Evolutionary conservation across 53 echinoderm and acorn worm genomes (phyloP).

Genomic region (Zoroaster sp.): DNA sequence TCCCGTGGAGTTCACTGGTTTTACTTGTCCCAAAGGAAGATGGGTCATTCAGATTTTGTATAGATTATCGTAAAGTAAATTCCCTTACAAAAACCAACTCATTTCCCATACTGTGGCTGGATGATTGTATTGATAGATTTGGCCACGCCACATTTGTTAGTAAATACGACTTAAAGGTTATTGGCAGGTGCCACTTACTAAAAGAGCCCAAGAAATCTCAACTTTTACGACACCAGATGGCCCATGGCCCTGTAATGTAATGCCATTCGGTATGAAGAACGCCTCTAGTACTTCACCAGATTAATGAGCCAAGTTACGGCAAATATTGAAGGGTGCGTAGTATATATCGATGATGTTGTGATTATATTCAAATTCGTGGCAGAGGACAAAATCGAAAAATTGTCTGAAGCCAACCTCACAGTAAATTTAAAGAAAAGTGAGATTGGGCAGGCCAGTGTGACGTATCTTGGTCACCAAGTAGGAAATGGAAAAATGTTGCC

Average conservation of each 20-base stretch:
- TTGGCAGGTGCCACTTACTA: slow-evolving; percentile 54
- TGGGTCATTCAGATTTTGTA: slow-evolving; percentile 34
- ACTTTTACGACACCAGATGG: slow-evolving; percentile 55
- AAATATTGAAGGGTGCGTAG: not conserved
- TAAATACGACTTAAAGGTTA: slow-evolving; percentile 58
- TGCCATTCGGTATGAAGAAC: slow-evolving; percentile 62
- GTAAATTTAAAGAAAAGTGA: slow-evolving; percentile 59
- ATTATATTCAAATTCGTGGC: slow-evolving; percentile 29
- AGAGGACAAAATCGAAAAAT: not conserved
- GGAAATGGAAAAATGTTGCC: slow-evolving; percentile 55
- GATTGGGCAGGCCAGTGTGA: slow-evolving; percentile 56
- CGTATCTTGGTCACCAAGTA: slow-evolving; percentile 56
- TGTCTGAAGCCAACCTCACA: slow-evolving; percentile 15
- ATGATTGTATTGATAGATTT: slow-evolving; percentile 58
- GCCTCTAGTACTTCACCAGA: slow-evolving; percentile 33
- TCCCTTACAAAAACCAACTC: slow-evolving; percentile 56
- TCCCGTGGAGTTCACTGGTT: slow-evolving; percentile 44
- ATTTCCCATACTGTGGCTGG: slow-evolving; percentile 48
- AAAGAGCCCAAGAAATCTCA: slow-evolving; percentile 53
- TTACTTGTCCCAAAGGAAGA: slow-evolving; percentile 14
- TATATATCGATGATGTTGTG: slow-evolving; percentile 54
- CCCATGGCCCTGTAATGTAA: slow-evolving; percentile 20
- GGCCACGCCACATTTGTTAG: slow-evolving; percentile 31
- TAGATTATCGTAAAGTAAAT: no score
- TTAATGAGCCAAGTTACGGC: slow-evolving; percentile 19